Evolutionary conservation across 2,797 vertebrate genomes (phyloP).

Genomic region (Phrynocephalus forsythii): DNA sequence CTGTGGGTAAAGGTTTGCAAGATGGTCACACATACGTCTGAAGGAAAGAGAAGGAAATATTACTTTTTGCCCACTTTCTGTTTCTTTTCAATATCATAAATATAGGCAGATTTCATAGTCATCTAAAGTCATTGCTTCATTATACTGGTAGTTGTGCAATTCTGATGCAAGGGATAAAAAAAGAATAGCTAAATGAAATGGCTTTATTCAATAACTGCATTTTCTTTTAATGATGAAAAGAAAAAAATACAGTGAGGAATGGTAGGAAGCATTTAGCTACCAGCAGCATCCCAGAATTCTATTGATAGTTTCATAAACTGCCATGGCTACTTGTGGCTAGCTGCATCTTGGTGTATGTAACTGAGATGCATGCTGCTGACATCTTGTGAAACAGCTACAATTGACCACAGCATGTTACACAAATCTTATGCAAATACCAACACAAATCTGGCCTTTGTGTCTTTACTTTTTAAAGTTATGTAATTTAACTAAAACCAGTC

Average conservation of each 20-base stretch:
- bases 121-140: slow-evolving; percentile 13
- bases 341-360: too few relatives aligned
- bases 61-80: slow-evolving; percentile 38
- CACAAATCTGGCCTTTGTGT: background rate
- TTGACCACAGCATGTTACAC: too few relatives aligned
- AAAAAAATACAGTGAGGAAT: slow-evolving; percentile 28
- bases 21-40: slow-evolving; percentile 90
- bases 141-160: slow-evolving; percentile 24
- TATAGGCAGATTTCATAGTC: background rate
- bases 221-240: slow-evolving; percentile 5
- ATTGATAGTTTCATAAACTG: too few relatives aligned
- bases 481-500: background rate
- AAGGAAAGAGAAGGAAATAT: slow-evolving; percentile 60
- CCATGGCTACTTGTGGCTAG: too few relatives aligned
- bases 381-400: too few relatives aligned
- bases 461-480: background rate
- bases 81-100: background rate
- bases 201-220: slow-evolving; percentile 5
- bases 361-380: too few relatives aligned
- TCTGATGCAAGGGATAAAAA: slow-evolving; percentile 1
- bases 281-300: background rate
- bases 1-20: slow-evolving; percentile 90
- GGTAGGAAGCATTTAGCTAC: background rate
- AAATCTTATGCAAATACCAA: too few relatives aligned
- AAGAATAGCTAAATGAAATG: background rate